A percentile compares a stretch with the other conserved stretches of the same genome.
phyloP scores from a whole-genome alignment of 1,140 invertebrate species.

The Drosophila ohnishii region DNA sequence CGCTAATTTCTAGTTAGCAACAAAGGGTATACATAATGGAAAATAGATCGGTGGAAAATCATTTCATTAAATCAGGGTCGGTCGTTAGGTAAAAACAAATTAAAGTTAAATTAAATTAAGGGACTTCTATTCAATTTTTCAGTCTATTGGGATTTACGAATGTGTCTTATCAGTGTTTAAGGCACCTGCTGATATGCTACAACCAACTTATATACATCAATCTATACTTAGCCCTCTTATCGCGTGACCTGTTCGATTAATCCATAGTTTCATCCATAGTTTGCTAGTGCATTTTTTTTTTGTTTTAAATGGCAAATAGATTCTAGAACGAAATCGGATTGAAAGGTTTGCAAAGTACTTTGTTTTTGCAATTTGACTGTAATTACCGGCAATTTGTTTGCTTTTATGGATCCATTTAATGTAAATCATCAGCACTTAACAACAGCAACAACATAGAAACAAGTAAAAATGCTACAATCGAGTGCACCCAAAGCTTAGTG shows the following conservation, averaged over 20 bases:
- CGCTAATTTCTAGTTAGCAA: constrained; percentile 20
- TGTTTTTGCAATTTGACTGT: constrained; percentile 59
- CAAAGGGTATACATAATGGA: constrained; percentile 4
- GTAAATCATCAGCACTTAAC: constrained; percentile 45
- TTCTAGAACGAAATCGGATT: constrained; percentile 27
- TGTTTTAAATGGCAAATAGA: not conserved
- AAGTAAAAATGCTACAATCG: not conserved
- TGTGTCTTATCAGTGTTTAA: constrained; percentile 13
- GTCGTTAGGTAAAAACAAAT: too few relatives aligned
- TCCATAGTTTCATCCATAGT: constrained; percentile 8
- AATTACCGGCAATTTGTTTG: constrained; percentile 62
- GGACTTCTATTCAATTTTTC: not conserved
- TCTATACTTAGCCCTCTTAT: constrained; percentile 31
- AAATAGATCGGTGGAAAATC: constrained; percentile 17
- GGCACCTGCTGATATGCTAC: constrained; percentile 22
- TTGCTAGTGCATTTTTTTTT: not conserved
- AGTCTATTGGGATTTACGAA: not conserved
- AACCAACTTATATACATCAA: too few relatives aligned
- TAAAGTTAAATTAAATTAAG: not conserved
- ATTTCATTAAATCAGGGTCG: constrained; percentile 10
- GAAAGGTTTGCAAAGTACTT: constrained; percentile 11
- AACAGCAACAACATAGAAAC: not conserved
- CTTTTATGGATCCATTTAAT: constrained; percentile 62
- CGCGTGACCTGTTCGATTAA: constrained; percentile 14
- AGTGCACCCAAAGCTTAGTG: not conserved